These are phyloP conservation scores for Clinocottus analis DNA, from an alignment of 2,113 vertebrate genomes.

Conservation along the genomic window DNA sequence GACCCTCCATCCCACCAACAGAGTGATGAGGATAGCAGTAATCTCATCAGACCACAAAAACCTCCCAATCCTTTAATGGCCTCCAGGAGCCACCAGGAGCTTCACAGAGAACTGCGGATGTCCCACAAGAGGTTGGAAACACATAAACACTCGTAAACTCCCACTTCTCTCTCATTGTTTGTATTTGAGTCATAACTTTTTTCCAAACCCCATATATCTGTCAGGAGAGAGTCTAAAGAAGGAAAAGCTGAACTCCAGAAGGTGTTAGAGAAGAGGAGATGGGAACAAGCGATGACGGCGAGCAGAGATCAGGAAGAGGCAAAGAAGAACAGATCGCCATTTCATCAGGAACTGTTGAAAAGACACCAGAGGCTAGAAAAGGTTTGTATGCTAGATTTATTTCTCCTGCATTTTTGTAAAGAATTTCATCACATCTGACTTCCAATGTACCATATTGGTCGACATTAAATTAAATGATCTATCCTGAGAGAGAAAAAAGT, in stretches of 20 bases:
- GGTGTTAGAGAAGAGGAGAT: constrained; percentile 85
- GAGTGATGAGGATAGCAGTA: constrained; percentile 81
- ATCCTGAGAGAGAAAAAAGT: neutral
- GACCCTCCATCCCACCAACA: constrained; percentile 69
- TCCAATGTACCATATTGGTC: neutral
- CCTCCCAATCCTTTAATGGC: constrained; percentile 88
- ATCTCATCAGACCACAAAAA: constrained; percentile 91
- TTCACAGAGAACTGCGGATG: constrained; percentile 90
- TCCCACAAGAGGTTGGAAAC: constrained; percentile 87
- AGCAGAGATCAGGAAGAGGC: constrained; percentile 86
- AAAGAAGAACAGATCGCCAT: constrained; percentile 84
- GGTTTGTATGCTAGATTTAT: constrained; percentile 69
- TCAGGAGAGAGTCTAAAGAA: constrained; percentile 74
- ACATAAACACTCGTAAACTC: constrained; percentile 9
- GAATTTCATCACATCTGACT: neutral
- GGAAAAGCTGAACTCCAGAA: constrained; percentile 89
- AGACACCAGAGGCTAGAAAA: constrained; percentile 87
- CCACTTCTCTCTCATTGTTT: constrained; percentile 3
- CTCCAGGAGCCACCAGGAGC: constrained; percentile 90
- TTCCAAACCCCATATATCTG: constrained; percentile 39
- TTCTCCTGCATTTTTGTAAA: neutral
- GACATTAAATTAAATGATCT: neutral
- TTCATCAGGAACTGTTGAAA: constrained; percentile 87
- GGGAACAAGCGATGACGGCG: constrained; percentile 85
- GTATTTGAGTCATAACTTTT: constrained; percentile 14